Conservation (phyloP, 2,113 vertebrate genomes). For the Sander lucioperca region DNA sequence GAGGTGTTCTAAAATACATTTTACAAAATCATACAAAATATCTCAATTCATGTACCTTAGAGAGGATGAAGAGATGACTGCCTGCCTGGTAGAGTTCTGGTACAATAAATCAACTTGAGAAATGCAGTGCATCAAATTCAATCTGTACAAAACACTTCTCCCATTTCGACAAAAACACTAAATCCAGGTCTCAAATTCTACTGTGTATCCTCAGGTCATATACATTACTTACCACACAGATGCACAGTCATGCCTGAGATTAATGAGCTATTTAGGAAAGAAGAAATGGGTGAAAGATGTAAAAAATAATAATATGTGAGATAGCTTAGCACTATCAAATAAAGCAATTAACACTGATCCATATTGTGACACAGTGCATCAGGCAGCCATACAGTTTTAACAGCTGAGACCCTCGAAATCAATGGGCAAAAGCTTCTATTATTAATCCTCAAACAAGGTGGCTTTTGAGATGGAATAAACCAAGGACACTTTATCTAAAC, state of each 20-base stretch:
- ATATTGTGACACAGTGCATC: slow-evolving; percentile 3
- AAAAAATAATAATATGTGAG: not conserved
- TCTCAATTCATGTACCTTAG: not conserved
- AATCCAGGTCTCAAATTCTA: slow-evolving; percentile 20
- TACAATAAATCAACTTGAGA: not conserved
- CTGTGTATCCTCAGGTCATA: not conserved
- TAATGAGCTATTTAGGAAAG: not conserved
- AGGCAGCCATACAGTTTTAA: slow-evolving; percentile 8
- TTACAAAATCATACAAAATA: not conserved
- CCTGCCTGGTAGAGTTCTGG: not conserved
- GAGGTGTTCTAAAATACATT: not conserved
- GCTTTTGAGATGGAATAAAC: slow-evolving; percentile 14
- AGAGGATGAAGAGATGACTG: not conserved
- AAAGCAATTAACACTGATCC: not conserved
- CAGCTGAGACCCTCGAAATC: slow-evolving; percentile 26
- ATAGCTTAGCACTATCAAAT: not conserved
- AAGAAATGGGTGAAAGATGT: not conserved
- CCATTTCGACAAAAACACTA: slow-evolving; percentile 7
- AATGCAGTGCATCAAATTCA: slow-evolving; percentile 3
- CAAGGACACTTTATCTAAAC: slow-evolving; percentile 39
- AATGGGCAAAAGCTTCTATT: slow-evolving; percentile 23
- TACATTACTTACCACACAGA: slow-evolving; percentile 25
- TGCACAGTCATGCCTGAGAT: slow-evolving; percentile 26
- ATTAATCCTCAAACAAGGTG: slow-evolving; percentile 45
- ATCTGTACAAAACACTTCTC: not conserved